Evolutionary conservation across 2,113 vertebrate species (phyloP).

Genomic region (Fulmarus glacialis): DNA sequence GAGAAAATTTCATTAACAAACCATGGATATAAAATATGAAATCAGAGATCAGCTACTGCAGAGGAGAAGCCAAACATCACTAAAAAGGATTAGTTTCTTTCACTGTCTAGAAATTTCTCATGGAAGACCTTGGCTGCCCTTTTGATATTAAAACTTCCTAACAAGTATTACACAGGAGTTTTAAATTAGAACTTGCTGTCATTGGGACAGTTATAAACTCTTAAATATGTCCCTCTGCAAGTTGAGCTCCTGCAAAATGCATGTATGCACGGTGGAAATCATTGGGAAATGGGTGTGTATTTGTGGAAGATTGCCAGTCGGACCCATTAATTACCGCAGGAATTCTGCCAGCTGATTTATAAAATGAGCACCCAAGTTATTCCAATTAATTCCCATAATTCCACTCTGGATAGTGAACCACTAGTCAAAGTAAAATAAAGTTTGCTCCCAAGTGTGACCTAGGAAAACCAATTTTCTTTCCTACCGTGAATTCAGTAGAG

Average conservation of each 20-base stretch:
- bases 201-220: constrained; percentile 78
- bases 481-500: neutral
- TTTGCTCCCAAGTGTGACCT: constrained; percentile 32
- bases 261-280: constrained; percentile 5
- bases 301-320: constrained; percentile 48
- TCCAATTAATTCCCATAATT: constrained; percentile 61
- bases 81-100: constrained; percentile 79
- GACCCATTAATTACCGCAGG: neutral
- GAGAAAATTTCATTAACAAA: constrained; percentile 76
- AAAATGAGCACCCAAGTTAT: constrained; percentile 56
- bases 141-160: constrained; percentile 84
- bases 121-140: constrained; percentile 83
- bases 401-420: constrained; percentile 4
- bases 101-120: constrained; percentile 82
- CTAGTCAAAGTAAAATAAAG: constrained; percentile 54
- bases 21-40: constrained; percentile 77
- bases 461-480: constrained; percentile 62
- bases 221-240: constrained; percentile 75
- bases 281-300: constrained; percentile 62
- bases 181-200: constrained; percentile 82
- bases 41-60: constrained; percentile 70
- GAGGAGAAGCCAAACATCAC: constrained; percentile 76
- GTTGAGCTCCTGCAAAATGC: constrained; percentile 68
- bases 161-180: constrained; percentile 81
- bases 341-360: constrained; percentile 56